phyloP scores from a whole-genome alignment of 1,140 invertebrate genomes.

The Drosophila hydei region DNA sequence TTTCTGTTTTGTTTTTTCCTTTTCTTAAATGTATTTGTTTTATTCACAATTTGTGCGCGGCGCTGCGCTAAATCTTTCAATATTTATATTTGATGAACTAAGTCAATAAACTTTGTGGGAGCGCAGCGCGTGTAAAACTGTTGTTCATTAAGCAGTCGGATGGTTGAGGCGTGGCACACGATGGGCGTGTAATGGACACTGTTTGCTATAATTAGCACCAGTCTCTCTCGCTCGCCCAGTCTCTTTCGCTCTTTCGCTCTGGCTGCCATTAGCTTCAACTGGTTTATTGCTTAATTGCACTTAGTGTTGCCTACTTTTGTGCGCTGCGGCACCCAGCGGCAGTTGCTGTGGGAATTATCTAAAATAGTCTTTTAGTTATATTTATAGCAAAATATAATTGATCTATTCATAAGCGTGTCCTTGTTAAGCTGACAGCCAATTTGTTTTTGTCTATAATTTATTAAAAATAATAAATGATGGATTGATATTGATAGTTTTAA shows the following conservation, averaged over 20 bases:
- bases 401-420: conserved; percentile 21
- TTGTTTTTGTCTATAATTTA: background rate
- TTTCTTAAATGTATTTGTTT: background rate
- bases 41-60: background rate
- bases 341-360: conserved; percentile 2
- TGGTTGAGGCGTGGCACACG: conserved; percentile 44
- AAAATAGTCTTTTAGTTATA: background rate
- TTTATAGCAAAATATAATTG: conserved; percentile 12
- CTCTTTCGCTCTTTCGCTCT: background rate
- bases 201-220: conserved; percentile 67
- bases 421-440: background rate
- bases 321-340: conserved; percentile 3
- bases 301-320: conserved; percentile 58
- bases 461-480: background rate
- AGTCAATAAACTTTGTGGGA: conserved; percentile 62
- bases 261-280: conserved; percentile 59
- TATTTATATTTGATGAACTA: conserved; percentile 33
- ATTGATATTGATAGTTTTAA: background rate
- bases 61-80: conserved; percentile 5
- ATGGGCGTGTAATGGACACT: conserved; percentile 56
- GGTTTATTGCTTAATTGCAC: conserved; percentile 61
- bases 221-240: background rate
- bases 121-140: conserved; percentile 19
- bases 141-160: conserved; percentile 29
- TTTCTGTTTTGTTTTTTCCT: background rate